These are phyloP conservation scores for Pocillopora damicornis DNA, from an alignment of 64 coral and sea anemone genomes.

Conservation along the genomic window DNA sequence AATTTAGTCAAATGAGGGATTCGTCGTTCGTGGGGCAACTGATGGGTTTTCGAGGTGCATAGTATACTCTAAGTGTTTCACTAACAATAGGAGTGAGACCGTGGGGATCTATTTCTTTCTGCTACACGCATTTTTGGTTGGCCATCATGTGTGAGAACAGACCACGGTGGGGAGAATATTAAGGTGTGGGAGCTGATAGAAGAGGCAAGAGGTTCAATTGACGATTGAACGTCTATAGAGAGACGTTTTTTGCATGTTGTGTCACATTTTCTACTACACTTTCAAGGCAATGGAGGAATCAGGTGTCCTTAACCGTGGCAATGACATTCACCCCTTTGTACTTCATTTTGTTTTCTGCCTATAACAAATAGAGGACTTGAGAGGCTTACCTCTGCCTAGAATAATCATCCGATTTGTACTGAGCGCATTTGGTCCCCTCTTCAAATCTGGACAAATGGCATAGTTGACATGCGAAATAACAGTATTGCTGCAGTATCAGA, in stretches of 20 bases:
- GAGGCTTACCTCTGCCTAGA: constrained; percentile 7
- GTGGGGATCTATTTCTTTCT: neutral
- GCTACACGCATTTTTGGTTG: neutral
- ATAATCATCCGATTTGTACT: constrained; percentile 45
- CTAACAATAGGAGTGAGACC: constrained; percentile 10
- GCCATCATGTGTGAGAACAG: constrained; percentile 36
- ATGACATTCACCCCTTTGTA: constrained; percentile 39
- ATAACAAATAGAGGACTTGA: constrained; percentile 49
- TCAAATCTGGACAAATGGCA: constrained; percentile 52
- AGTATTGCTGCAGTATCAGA: constrained; percentile 27
- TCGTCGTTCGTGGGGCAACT: constrained; percentile 47
- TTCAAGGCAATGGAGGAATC: constrained; percentile 36
- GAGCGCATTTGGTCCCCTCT: constrained; percentile 48
- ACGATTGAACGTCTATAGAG: constrained; percentile 52
- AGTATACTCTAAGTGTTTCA: neutral
- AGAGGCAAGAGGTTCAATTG: neutral
- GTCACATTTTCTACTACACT: constrained; percentile 57
- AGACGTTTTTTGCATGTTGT: constrained; percentile 55
- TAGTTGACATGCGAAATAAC: constrained; percentile 29
- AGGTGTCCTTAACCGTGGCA: constrained; percentile 21
- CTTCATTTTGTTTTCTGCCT: constrained; percentile 30
- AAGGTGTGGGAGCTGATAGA: constrained; percentile 43
- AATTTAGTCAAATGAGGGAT: constrained; percentile 24
- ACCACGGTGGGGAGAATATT: constrained; percentile 43
- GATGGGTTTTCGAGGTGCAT: constrained; percentile 36